These are phyloP conservation scores for Sciurus niger DNA, from an alignment of 2,113 vertebrate species.

Conservation along the genomic window DNA sequence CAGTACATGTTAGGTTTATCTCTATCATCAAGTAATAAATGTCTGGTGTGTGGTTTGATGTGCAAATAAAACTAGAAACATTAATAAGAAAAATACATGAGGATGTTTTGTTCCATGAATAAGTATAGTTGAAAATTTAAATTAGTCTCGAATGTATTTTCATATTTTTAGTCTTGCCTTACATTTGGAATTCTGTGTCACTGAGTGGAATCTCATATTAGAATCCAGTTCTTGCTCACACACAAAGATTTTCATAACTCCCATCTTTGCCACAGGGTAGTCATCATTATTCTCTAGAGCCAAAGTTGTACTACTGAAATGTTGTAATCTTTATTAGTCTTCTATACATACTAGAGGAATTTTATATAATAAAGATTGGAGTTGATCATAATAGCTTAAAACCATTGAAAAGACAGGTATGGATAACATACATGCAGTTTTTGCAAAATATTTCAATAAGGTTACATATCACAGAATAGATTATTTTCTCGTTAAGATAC, in stretches of 20 bases:
- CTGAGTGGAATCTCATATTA: neutral
- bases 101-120: neutral
- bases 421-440: neutral
- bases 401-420: neutral
- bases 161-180: neutral
- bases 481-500: neutral
- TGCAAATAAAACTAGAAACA: neutral
- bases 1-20: neutral
- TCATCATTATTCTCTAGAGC: neutral
- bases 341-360: neutral
- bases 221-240: neutral
- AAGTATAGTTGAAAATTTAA: slow-evolving; percentile 2
- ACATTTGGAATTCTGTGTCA: neutral
- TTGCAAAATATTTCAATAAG: neutral
- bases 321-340: neutral
- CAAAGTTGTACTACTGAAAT: neutral
- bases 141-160: neutral
- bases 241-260: neutral
- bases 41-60: neutral
- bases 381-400: neutral
- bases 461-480: neutral
- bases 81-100: neutral
- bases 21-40: neutral
- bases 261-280: neutral
- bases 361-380: neutral